Evolutionary conservation across 2,797 vertebrate genomes (phyloP), one percentile per base, ranked within the genome.

Genomic region (Paratrypauchen microcephalus): DNA sequence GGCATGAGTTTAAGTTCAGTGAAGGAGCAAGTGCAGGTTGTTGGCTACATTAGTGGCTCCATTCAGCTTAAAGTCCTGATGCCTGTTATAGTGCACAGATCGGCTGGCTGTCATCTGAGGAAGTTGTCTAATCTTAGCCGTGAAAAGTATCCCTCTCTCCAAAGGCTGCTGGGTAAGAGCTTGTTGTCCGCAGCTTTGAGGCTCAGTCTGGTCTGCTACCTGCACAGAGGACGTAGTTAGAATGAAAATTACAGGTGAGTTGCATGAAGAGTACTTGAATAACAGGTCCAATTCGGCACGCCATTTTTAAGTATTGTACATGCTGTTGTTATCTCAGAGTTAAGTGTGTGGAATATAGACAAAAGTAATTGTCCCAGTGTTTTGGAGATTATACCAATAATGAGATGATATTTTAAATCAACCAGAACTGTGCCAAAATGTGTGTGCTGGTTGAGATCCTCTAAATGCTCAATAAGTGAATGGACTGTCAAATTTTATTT

Each of bases 61-160:
- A 5, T 45, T 63, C 26, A 74, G 79, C 70, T 82, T 69, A 66
- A 83, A 81, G 80, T 75, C 75, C 76, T 70, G 80, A 83, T 91
- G 88, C 92, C 92, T 87, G 87, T 89, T 91, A 92, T 93, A 93
- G 93, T 84, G 83, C 81, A 52, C 75, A 73, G 86, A 90, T 93
- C 80, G 59, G 86, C 84, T 89, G 83, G 75, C 87, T 92, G 92
- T 93, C 92, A 93, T 93, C 80, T 88, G 90, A 93, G 90, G 86
- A 91, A 91, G 91, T 84, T 57, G 61, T 88, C 93, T 94, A 94
- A 94, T 92, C 92, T 92, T 93, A 93, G 93, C 89, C 0, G 79
- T 83, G 87, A 89, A 92, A 88, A 83, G 19, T 69, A 85, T 66
- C 89, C 68, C 66, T 50, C 70, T 70, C 12, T 19, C 73, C 58